phyloP scores from a whole-genome alignment of 1,140 invertebrate genomes.

The Periplaneta americana region DNA sequence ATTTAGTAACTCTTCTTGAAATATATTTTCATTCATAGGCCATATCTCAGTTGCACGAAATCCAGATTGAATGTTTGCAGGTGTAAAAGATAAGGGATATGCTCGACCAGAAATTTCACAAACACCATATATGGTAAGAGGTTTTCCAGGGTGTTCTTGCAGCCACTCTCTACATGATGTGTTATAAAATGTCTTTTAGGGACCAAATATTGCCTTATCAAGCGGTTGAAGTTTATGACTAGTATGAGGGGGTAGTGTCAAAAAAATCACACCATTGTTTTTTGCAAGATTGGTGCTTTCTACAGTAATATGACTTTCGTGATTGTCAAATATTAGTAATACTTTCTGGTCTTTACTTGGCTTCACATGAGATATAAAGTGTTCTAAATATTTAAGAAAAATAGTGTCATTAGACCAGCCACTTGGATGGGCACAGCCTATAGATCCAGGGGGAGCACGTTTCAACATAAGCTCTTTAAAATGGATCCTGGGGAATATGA shows the following conservation, averaged over 20 bases:
- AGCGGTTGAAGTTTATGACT: conserved; percentile 43
- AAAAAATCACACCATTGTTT: conserved; percentile 27
- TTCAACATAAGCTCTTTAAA: conserved; percentile 24
- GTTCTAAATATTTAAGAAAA: not conserved
- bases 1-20: too few species aligned
- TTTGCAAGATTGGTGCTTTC: conserved; percentile 23
- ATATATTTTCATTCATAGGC: too few species aligned
- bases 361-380: conserved; percentile 25
- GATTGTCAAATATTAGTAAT: conserved; percentile 35
- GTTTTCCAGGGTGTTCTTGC: too few species aligned
- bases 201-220: conserved; percentile 35
- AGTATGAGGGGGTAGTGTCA: conserved; percentile 42
- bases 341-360: conserved; percentile 28
- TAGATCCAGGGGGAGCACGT: conserved; percentile 32
- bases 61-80: too few species aligned
- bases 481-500: conserved; percentile 28
- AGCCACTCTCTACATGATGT: not conserved
- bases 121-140: too few species aligned
- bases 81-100: too few species aligned
- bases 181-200: conserved; percentile 30
- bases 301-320: conserved; percentile 31
- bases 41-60: too few species aligned
- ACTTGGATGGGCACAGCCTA: not conserved
- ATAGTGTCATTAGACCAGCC: not conserved
- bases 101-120: too few species aligned